Conservation (phyloP, 2,113 vertebrate species). For the Ranitomeya imitator region DNA sequence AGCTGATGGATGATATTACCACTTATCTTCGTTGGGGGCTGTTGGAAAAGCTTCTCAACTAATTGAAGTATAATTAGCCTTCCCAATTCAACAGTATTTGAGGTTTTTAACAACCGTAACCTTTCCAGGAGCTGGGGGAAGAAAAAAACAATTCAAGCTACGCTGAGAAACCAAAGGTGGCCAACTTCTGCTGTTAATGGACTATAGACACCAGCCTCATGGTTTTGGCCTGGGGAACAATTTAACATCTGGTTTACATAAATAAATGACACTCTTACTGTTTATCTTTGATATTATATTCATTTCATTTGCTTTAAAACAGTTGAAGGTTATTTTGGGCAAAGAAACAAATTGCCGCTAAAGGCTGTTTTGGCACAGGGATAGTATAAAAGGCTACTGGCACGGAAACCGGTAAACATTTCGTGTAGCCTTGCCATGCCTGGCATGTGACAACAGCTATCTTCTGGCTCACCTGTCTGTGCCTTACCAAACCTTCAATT, state of each 20-base stretch:
- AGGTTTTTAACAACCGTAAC: constrained; percentile 14
- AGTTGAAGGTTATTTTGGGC: background rate
- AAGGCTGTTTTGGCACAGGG: background rate
- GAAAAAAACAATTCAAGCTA: background rate
- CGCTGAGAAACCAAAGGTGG: background rate
- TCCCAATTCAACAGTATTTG: background rate
- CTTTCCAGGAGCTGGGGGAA: constrained; percentile 15
- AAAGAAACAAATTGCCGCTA: background rate
- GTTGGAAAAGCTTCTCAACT: constrained; percentile 26
- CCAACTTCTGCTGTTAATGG: background rate
- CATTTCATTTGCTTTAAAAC: background rate
- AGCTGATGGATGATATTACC: constrained; percentile 35
- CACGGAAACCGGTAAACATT: constrained; percentile 25
- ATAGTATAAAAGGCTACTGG: constrained; percentile 4
- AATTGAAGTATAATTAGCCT: constrained; percentile 46
- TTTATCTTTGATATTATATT: background rate
- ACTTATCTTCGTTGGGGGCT: constrained; percentile 40
- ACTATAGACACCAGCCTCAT: background rate
- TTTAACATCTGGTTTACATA: background rate
- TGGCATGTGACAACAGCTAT: constrained; percentile 20
- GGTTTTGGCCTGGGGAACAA: background rate
- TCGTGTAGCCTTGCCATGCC: background rate
- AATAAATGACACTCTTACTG: background rate
- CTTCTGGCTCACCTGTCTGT: constrained; percentile 21
- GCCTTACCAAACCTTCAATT: constrained; percentile 33